phyloP scores from a whole-genome alignment of 2,113 vertebrate species.

The Peucedramus taeniatus region DNA sequence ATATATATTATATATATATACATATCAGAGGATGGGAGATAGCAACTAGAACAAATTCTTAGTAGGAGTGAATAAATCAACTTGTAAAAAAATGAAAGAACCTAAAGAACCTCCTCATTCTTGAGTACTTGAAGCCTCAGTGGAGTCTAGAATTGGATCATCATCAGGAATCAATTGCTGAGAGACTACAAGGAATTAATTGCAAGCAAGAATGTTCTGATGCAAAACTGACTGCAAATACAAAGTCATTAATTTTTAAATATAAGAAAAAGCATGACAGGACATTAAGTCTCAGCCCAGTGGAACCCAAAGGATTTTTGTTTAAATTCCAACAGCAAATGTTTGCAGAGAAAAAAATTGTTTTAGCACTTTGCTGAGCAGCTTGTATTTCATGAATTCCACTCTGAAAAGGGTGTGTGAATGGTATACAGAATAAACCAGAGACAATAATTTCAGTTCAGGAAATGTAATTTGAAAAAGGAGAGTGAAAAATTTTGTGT shows the following conservation, averaged over 20 bases:
- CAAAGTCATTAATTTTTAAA: conserved; percentile 44
- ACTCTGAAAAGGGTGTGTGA: background rate
- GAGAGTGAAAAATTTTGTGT: background rate
- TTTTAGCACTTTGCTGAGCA: background rate
- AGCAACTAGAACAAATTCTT: background rate
- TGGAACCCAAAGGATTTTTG: background rate
- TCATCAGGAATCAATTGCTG: background rate
- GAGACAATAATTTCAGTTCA: background rate
- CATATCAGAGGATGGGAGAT: background rate
- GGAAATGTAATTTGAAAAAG: background rate
- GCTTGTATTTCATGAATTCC: background rate
- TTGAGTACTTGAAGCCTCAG: background rate
- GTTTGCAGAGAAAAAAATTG: conserved; percentile 13
- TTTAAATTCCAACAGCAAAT: conserved; percentile 35
- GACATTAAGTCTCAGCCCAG: background rate
- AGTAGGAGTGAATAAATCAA: background rate
- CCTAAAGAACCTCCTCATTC: background rate
- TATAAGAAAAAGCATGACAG: background rate
- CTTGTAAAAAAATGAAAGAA: background rate
- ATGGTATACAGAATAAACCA: background rate
- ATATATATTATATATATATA: background rate
- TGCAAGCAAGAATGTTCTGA: background rate
- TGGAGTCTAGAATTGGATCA: background rate
- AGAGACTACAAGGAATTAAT: background rate
- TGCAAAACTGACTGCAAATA: background rate